Percentiles rank a stretch among this genome's conserved stretches.
These are phyloP conservation scores for Diachrysia chrysitis DNA, from an alignment of 2,888 invertebrate species.

Conservation along the genomic window DNA sequence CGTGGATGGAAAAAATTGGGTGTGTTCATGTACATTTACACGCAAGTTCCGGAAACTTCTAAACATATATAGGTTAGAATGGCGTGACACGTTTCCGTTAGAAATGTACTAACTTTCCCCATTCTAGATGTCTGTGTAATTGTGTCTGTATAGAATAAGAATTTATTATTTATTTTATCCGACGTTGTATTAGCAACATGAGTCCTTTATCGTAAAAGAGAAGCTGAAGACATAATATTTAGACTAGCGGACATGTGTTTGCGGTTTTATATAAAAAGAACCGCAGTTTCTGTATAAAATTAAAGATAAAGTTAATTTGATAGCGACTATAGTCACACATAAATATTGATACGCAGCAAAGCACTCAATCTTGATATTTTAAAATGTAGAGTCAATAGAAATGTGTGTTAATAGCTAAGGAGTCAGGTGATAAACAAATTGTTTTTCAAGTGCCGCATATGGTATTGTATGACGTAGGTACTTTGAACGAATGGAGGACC, in stretches of 20 bases:
- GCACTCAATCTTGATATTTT: conserved; percentile 49
- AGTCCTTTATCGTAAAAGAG: conserved; percentile 12
- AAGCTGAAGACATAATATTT: conserved; percentile 32
- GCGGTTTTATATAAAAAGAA: conserved; percentile 10
- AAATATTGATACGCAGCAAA: conserved; percentile 30
- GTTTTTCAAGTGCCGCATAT: conserved; percentile 64
- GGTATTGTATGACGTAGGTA: conserved; percentile 31
- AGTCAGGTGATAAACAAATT: conserved; percentile 68
- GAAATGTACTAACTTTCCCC: conserved; percentile 11
- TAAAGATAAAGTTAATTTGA: conserved; percentile 20
- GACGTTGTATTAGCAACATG: conserved; percentile 7
- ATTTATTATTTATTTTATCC: conserved; percentile 17
- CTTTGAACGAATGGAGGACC: conserved; percentile 32
- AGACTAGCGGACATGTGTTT: conserved; percentile 27
- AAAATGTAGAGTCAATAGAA: conserved; percentile 71
- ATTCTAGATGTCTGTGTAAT: too few species aligned
- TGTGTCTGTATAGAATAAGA: background rate
- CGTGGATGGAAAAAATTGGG: conserved; percentile 21
- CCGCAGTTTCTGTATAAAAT: conserved; percentile 14
- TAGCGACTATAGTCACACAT: conserved; percentile 27
- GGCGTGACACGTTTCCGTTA: conserved; percentile 27
- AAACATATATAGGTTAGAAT: conserved; percentile 40
- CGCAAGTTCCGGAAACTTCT: conserved; percentile 35
- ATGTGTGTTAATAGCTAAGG: conserved; percentile 65
- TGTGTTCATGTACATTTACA: conserved; percentile 32